Percentiles rank a stretch among this genome's conserved stretches.
These are phyloP conservation scores for Lordiphosa stackelbergi DNA, from an alignment of 1,140 invertebrate genomes.

Conservation along the genomic window DNA sequence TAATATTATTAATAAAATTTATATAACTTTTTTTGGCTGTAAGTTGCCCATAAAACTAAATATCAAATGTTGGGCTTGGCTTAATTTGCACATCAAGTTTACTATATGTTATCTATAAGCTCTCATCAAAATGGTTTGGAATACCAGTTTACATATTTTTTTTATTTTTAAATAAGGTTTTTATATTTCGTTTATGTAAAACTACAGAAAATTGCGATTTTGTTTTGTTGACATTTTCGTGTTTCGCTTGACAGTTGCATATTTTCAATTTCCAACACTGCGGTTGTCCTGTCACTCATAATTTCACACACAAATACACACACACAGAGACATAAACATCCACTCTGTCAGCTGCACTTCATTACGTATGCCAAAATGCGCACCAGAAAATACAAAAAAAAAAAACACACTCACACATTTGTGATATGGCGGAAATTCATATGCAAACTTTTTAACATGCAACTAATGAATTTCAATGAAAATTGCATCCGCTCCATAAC, in stretches of 20 bases:
- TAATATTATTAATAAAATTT: no score
- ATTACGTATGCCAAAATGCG: constrained; percentile 29
- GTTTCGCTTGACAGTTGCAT: constrained; percentile 27
- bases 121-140: no score
- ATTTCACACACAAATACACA: constrained; percentile 16
- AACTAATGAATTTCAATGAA: constrained; percentile 57
- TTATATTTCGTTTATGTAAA: no score
- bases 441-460: constrained; percentile 32
- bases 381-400: constrained; percentile 1
- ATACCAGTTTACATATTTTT: no score
- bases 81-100: no score
- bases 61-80: no score
- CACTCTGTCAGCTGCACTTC: constrained; percentile 52
- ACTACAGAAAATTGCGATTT: no score
- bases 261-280: constrained; percentile 36
- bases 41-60: no score
- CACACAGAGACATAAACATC: constrained; percentile 16
- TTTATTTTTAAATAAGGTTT: no score
- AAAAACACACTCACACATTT: constrained; percentile 19
- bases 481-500: constrained; percentile 25
- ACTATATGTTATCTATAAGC: no score
- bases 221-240: neutral
- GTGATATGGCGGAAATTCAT: constrained; percentile 33
- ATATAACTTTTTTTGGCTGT: no score
- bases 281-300: constrained; percentile 40